phyloP scores from a whole-genome alignment of 2,888 invertebrate species.

The Nomada ruficornis region DNA sequence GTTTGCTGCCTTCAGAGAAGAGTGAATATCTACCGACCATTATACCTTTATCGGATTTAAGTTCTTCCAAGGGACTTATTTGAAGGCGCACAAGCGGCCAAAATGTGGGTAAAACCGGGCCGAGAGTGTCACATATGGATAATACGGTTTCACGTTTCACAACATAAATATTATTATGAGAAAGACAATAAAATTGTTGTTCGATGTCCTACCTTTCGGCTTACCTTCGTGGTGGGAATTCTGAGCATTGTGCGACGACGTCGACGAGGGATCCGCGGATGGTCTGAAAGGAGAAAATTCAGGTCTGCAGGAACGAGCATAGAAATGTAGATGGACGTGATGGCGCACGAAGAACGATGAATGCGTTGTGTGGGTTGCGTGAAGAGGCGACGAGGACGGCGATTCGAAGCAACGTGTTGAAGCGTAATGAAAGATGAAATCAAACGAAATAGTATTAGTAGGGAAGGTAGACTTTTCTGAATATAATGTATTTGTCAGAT shows the following conservation, averaged over 20 bases:
- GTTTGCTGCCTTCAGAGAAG: no score
- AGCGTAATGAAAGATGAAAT: slow-evolving; percentile 75
- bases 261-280: slow-evolving; percentile 82
- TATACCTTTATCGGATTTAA: no score
- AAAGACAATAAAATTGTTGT: slow-evolving; percentile 10
- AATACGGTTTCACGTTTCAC: neutral
- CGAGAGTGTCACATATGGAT: no score
- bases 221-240: slow-evolving; percentile 83
- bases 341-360: slow-evolving; percentile 68
- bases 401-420: slow-evolving; percentile 74
- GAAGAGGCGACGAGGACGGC: slow-evolving; percentile 67
- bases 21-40: no score
- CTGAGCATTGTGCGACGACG: slow-evolving; percentile 81
- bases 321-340: slow-evolving; percentile 66
- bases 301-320: slow-evolving; percentile 81
- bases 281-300: slow-evolving; percentile 85
- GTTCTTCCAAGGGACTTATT: no score
- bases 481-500: no score
- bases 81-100: no score
- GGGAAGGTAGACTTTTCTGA: slow-evolving; percentile 29
- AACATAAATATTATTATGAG: neutral
- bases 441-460: slow-evolving; percentile 73
- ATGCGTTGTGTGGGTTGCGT: slow-evolving; percentile 64
- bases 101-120: no score
- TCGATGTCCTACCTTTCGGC: slow-evolving; percentile 74